A percentile compares a stretch with the other conserved stretches of the same genome.
Evolutionary conservation across 2,113 vertebrate genomes (phyloP).

Genomic region (Platichthys flesus): DNA sequence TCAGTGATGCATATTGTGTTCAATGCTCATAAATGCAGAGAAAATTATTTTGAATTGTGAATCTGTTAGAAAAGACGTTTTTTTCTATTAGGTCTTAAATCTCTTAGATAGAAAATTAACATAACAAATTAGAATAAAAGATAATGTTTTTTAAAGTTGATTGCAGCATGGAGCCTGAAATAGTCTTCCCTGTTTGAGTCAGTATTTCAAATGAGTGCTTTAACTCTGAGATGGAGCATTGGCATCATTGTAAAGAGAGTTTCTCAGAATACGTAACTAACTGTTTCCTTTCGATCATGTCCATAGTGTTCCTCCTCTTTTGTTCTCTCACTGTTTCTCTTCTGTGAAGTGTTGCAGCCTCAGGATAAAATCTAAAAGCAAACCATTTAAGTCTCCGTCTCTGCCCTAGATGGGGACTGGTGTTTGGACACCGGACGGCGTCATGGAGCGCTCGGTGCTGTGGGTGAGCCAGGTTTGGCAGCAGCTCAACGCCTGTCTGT

Average conservation of each 20-base stretch:
- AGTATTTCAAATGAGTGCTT: no score
- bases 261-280: background rate
- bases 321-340: background rate
- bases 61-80: no score
- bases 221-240: background rate
- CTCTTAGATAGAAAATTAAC: no score
- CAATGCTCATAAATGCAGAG: no score
- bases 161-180: background rate
- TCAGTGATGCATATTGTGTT: no score
- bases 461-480: slow-evolving; percentile 92
- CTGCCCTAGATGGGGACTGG: slow-evolving; percentile 84
- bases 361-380: background rate
- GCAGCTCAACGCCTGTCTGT: slow-evolving; percentile 93
- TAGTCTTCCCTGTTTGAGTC: background rate
- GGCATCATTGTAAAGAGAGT: background rate
- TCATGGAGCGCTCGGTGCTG: slow-evolving; percentile 82
- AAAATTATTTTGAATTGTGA: no score
- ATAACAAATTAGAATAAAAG: no score
- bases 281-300: background rate
- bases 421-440: slow-evolving; percentile 82
- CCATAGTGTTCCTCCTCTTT: background rate
- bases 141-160: no score
- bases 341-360: background rate
- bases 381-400: background rate
- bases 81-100: no score